A percentile compares a stretch with the other conserved stretches of the same genome.
These are phyloP conservation scores for Parazoanthus atlanticus DNA, from an alignment of 92 coral and sea anemone genomes.

Conservation along the genomic window DNA sequence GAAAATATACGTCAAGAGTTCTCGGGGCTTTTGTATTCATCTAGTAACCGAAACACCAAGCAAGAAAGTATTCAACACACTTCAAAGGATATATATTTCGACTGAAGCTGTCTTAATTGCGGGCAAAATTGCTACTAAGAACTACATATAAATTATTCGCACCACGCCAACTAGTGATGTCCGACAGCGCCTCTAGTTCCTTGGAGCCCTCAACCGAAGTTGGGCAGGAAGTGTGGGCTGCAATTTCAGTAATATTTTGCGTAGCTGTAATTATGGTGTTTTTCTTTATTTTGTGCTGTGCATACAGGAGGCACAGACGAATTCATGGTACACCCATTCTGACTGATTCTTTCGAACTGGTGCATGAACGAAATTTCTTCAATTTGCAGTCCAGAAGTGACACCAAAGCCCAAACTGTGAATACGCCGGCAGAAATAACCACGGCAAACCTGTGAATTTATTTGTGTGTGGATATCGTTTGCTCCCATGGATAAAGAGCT, in stretches of 20 bases:
- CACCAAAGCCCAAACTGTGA: neutral
- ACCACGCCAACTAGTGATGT: conserved; percentile 48
- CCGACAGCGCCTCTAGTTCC: conserved; percentile 48
- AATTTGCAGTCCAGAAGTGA: conserved; percentile 1
- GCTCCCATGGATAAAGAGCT: no score
- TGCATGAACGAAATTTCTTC: conserved; percentile 17
- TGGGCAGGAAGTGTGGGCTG: conserved; percentile 87
- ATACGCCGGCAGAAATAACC: neutral
- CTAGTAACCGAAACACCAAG: neutral
- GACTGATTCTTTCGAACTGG: conserved; percentile 8
- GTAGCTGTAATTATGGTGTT: conserved; percentile 76
- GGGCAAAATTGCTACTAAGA: neutral
- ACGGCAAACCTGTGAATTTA: neutral
- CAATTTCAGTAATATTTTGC: conserved; percentile 83
- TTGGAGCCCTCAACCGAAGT: conserved; percentile 51
- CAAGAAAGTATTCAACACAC: neutral
- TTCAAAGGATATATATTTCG: neutral
- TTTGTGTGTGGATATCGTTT: neutral
- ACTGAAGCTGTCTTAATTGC: neutral
- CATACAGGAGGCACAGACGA: conserved; percentile 82
- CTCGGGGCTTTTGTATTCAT: neutral
- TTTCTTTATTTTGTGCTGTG: conserved; percentile 83
- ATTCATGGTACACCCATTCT: conserved; percentile 66
- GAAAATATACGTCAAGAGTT: neutral
- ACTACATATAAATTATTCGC: neutral